Base-by-base conservation (phyloP, 2,888 invertebrate species). In the Lasioglossum calceatum region DNA sequence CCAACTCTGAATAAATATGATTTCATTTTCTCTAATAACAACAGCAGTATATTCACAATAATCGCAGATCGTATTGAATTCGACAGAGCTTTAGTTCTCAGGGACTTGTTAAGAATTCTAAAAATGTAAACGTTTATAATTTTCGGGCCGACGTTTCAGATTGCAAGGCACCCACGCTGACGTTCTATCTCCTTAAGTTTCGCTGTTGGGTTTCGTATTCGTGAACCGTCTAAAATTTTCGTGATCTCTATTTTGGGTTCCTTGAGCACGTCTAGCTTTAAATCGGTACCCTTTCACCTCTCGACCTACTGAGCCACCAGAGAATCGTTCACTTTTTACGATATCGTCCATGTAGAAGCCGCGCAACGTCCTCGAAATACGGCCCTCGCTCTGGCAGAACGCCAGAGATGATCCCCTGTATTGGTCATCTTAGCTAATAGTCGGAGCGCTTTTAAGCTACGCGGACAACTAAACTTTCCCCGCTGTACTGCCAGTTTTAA, bases 401-500 rank as follows among this genome's bases (percentile, higher is more conserved):
- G 78, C 74, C 84, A 88, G 82, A 58, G 50, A 77, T 79, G 42
- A 76, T 88, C 75, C 23, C 77, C 39, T 7, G 77, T 73, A 77
- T 84, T 54, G 79, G 75, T 84, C 80, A 82, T 84, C 76, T 82
- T 77, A 72, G 80, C 71, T 77, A 85, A 84, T 79, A 79, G 84
- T 76, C 54, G 36, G 50, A 70, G 79, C 73, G 64, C 50, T 77
- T 84, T 79, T 67, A 4, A 36, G n/a, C 36, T 64, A 23, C 72
- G 39, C 79, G 44, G 44, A 32, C 84, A 77, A 54, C 79, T 64
- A 27, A 76, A 81, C 77, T 84, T 83, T 84, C 47, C 39, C 54
- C 72, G 58, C 36, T 70, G 39, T 58, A 85, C 36, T 36, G 36
- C 36, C 36, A 36, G 87, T 89, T 92, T 92, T 93, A 91, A 93